Percentiles rank a stretch among this genome's conserved stretches.
phyloP scores from a whole-genome alignment of 2,888 invertebrate genomes.

The Himalopsyche kuldschensis region DNA sequence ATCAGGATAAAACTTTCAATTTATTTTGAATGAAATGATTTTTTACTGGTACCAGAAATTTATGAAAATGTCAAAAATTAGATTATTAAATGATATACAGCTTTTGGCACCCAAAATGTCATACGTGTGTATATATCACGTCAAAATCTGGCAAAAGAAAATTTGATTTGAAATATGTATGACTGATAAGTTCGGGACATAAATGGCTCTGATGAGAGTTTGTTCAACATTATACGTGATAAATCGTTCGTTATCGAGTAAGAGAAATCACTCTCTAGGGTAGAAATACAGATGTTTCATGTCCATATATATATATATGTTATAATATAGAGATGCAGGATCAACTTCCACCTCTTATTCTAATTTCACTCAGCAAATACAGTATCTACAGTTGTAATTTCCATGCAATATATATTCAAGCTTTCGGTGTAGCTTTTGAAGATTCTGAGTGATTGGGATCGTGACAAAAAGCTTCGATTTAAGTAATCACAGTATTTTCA shows the following conservation, averaged over 20 bases:
- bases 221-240: slow-evolving; percentile 7
- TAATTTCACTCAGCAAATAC: background rate
- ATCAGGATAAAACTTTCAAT: too few species aligned
- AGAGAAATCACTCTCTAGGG: slow-evolving; percentile 15
- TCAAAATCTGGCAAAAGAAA: background rate
- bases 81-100: background rate
- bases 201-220: background rate
- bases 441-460: background rate
- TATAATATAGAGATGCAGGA: background rate
- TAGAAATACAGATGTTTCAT: slow-evolving; percentile 13
- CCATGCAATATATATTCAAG: background rate
- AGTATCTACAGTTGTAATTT: background rate
- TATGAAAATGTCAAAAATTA: background rate
- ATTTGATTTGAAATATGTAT: background rate
- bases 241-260: slow-evolving; percentile 18
- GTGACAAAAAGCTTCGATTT: background rate
- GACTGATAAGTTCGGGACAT: background rate
- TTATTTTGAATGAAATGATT: too few species aligned
- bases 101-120: background rate
- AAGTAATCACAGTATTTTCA: background rate
- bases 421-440: background rate
- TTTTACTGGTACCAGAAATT: too few species aligned
- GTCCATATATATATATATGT: background rate
- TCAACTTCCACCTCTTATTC: background rate
- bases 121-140: too few species aligned